Base-by-base conservation (phyloP, 1,140 invertebrate species). In the Metaphire vulgaris region DNA sequence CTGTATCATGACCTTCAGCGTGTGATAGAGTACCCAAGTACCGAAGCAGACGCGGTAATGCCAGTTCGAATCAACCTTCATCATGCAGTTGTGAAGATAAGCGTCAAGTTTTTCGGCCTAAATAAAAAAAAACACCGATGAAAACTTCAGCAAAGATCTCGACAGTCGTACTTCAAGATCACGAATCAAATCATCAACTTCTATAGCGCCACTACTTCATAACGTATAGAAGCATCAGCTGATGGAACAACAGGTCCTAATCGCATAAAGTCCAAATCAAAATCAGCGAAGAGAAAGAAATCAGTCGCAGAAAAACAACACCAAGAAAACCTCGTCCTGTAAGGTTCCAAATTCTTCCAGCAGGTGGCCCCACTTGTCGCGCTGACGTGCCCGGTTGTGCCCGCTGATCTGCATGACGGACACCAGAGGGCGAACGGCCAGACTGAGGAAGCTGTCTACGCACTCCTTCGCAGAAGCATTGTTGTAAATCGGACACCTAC, bases 11-110 rank as follows among this genome's bases (percentile, higher is more conserved):
- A 96, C 91, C 77, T 93, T 89, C 26, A 98, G 88, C n/a, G 94
- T 96, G 85, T 97, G 94, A 87, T 97, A 97, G 68, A 98, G 88
- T 31, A 97, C 90, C 96, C 96, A 99, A 12, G 95, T 97, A 65
- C 93, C 92, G 85, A 97, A 95, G 84, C 93, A 96, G 0, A 94
- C 92, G 74, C 92, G 88, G 83, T 95, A 92, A 70, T 90, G 89
- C 1, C 90, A 87, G 0, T 90, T 89, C 15, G 89, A 88, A 68
- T 92, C 91, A 76, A 88, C 88, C 84, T 91, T 92, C 68, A 89
- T 82, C 15, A 90, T 90, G 30, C 92, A 83, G 78, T 89, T 89
- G 83, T 94, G 92, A 71, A 96, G 87, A 83, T 90, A 92, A 2
- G 90, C 90, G 88, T 98, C 96, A 1, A 97, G 91, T 80, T 93